These are phyloP conservation scores for Acrobasis suavella DNA, from an alignment of 2,888 invertebrate genomes.

Conservation along the genomic window DNA sequence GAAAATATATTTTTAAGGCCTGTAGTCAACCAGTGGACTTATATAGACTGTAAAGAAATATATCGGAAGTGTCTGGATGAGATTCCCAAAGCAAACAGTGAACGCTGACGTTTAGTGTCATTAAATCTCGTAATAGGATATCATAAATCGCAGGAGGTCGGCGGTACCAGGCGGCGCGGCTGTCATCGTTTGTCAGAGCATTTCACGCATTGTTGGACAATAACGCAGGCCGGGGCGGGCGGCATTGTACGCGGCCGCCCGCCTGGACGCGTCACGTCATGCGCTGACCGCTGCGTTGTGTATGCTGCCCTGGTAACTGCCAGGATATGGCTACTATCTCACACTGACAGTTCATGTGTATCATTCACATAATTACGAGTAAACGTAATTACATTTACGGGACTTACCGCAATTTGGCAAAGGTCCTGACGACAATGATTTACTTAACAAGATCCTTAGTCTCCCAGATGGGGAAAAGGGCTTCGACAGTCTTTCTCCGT, in stretches of 20 bases:
- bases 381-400: not conserved
- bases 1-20: no score
- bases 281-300: constrained; percentile 41
- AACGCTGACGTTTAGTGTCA: constrained; percentile 75
- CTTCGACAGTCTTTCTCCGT: no score
- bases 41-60: no score
- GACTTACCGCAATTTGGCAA: no score
- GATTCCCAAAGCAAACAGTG: constrained; percentile 57
- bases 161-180: constrained; percentile 67
- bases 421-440: no score
- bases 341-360: constrained; percentile 27
- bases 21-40: no score
- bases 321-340: constrained; percentile 29
- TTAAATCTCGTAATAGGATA: constrained; percentile 82
- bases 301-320: constrained; percentile 38
- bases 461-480: no score
- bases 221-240: constrained; percentile 70
- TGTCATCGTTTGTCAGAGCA: constrained; percentile 83
- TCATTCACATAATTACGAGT: not conserved
- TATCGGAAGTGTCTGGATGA: constrained; percentile 29
- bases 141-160: constrained; percentile 80
- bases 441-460: no score
- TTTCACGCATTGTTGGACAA: constrained; percentile 83
- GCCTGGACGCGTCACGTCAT: constrained; percentile 58
- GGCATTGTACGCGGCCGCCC: constrained; percentile 60